phyloP scores from a whole-genome alignment of 2,888 invertebrate genomes.

The Cephus nigrinus region DNA sequence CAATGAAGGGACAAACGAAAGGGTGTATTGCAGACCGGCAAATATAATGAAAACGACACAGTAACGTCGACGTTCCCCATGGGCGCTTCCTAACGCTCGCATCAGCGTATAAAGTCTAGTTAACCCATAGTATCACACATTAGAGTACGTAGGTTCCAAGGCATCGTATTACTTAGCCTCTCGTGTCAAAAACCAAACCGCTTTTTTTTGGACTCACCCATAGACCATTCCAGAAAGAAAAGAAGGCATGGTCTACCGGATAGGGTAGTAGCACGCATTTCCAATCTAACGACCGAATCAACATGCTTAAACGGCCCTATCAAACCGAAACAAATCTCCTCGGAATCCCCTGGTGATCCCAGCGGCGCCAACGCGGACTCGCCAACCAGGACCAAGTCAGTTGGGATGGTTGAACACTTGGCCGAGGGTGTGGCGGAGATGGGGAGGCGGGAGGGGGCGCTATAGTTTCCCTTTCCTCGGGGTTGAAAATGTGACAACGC shows the following conservation, averaged over 20 bases:
- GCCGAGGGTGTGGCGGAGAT: not conserved
- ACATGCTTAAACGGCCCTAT: constrained; percentile 60
- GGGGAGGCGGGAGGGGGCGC: not conserved
- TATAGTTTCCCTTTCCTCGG: constrained; percentile 37
- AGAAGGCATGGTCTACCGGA: not conserved
- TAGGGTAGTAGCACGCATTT: constrained; percentile 24
- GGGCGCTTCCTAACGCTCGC: constrained; percentile 20
- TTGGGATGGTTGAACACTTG: not conserved
- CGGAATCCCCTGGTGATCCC: constrained; percentile 40
- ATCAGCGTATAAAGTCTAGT: constrained; percentile 6
- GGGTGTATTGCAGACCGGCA: constrained; percentile 27
- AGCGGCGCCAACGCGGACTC: not conserved
- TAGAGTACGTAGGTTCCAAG: not conserved
- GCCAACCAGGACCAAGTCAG: not conserved
- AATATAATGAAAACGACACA: not conserved
- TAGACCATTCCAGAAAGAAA: not conserved
- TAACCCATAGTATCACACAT: not conserved
- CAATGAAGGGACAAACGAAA: constrained; percentile 50
- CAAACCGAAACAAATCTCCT: constrained; percentile 61
- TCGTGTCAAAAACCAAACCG: not conserved
- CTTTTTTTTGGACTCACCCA: constrained; percentile 5
- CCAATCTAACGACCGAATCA: constrained; percentile 61
- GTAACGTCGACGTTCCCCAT: not conserved
- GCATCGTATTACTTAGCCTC: not conserved
- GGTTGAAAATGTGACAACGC: constrained; percentile 55